Base-by-base conservation (phyloP, 1,140 invertebrate genomes). In the Globodera rostochiensis region DNA sequence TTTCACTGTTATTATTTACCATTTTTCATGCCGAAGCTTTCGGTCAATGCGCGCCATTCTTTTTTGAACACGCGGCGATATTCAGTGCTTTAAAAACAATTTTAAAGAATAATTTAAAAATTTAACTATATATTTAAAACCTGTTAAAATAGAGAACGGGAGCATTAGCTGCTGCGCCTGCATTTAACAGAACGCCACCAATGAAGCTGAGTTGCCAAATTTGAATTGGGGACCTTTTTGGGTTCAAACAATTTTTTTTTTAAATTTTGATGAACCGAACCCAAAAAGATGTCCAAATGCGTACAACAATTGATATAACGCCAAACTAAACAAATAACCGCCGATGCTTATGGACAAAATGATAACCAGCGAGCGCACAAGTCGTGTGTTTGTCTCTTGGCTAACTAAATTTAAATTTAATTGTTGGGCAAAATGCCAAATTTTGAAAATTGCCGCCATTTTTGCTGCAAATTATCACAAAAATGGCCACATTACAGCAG, bases 161-260 rank as follows among this genome's bases (percentile, higher is more conserved):
- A 4, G 74, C 74, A 76, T 76, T 76, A 7, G 74, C 7, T 45
- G 5, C 74, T 7, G 74, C 47, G n/a, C 49, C 74, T 19, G 11
- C 25, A 25, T 76, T 53, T 53, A 53, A 0, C 53, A 53, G 53
- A n/a, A 77, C 25, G n/a, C 76, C 50, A 19, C n/a, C 64, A 66
- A 78, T 78, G 11, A 78, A 78, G 11, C 77, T n/a, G 13, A 77
- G n/a, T 46, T 77, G 57, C 76, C 57, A 77, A 11, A 77, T 21
- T 47, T 19, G 7, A 19, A 77, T 77, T 19, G 19, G 60, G 47
- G 53, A 53, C 9, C 53, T 53, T 53, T 53, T 36, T 36, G 36
- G 36, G 15, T 25, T 0, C 25, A 25, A 60, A 19, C 15, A 60
- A 15, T 11, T 53, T 53, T 9, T 25, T 46, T 13, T 46, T 46